Percentiles rank a stretch among this genome's conserved stretches.
Conservation (phyloP, 2,113 vertebrate genomes). For the Thunnus maccoyii region DNA sequence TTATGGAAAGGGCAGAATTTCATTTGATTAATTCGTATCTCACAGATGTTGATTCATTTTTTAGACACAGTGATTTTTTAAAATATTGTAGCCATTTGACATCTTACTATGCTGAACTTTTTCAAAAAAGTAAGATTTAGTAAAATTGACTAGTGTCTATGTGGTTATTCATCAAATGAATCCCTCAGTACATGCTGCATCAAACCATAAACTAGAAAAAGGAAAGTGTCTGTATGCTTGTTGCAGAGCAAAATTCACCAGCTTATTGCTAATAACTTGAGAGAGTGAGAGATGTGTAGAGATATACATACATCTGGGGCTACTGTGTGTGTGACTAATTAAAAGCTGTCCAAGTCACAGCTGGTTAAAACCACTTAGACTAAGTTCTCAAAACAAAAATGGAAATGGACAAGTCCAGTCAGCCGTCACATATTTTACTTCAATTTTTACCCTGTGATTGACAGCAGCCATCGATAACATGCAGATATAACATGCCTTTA, state of each 20-base stretch:
- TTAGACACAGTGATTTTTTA: conserved; percentile 1
- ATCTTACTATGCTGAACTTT: conserved; percentile 8
- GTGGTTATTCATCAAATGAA: conserved; percentile 5
- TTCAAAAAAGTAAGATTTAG: neutral
- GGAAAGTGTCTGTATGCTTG: neutral
- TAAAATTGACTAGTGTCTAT: neutral
- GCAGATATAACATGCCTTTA: neutral
- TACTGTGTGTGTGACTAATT: conserved; percentile 6
- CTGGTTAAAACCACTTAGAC: neutral
- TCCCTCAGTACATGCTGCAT: neutral
- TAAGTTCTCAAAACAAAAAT: neutral
- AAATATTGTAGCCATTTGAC: conserved; percentile 5
- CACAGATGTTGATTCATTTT: conserved; percentile 14
- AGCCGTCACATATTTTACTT: too few relatives aligned
- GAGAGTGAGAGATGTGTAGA: neutral
- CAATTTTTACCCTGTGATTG: conserved; percentile 4
- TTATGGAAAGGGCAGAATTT: neutral
- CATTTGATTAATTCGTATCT: conserved; percentile 15
- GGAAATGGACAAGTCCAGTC: neutral
- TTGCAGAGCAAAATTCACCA: neutral
- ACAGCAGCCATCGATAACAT: neutral
- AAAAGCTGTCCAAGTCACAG: conserved; percentile 9
- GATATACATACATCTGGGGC: neutral
- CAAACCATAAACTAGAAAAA: neutral
- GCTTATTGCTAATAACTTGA: neutral